Conservation (phyloP, 2,888 invertebrate genomes). For the Parnassius glacialis region DNA sequence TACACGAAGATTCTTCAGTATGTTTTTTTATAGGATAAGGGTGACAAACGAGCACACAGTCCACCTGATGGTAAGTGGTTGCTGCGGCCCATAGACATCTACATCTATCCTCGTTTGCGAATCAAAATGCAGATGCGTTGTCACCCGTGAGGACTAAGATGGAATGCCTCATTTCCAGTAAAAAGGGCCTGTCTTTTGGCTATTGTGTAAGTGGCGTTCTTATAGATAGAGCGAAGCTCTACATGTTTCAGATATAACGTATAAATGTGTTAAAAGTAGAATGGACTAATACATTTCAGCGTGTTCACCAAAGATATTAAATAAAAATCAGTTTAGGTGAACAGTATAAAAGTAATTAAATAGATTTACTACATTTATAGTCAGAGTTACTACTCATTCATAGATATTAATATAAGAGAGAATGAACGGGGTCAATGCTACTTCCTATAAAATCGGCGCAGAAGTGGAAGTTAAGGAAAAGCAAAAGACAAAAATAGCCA, state of each 20-base stretch:
- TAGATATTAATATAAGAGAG: conserved; percentile 39
- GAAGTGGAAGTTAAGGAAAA: conserved; percentile 52
- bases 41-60: no score
- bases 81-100: no score
- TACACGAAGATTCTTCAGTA: no score
- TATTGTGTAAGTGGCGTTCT: conserved; percentile 45
- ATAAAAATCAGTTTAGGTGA: conserved; percentile 10
- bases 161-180: no score
- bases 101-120: no score
- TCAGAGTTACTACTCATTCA: conserved; percentile 1
- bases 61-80: no score
- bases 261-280: conserved; percentile 11
- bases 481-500: conserved; percentile 52
- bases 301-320: background rate
- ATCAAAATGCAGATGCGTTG: no score
- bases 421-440: conserved; percentile 70
- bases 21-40: no score
- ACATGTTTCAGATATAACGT: background rate
- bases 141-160: no score
- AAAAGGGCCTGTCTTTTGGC: no score
- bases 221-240: conserved; percentile 9
- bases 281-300: background rate
- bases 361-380: no score
- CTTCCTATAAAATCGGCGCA: conserved; percentile 55
- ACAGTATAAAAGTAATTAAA: conserved; percentile 1